phyloP scores from a whole-genome alignment of 2,113 vertebrate genomes.

The Elaphurus davidianus region DNA sequence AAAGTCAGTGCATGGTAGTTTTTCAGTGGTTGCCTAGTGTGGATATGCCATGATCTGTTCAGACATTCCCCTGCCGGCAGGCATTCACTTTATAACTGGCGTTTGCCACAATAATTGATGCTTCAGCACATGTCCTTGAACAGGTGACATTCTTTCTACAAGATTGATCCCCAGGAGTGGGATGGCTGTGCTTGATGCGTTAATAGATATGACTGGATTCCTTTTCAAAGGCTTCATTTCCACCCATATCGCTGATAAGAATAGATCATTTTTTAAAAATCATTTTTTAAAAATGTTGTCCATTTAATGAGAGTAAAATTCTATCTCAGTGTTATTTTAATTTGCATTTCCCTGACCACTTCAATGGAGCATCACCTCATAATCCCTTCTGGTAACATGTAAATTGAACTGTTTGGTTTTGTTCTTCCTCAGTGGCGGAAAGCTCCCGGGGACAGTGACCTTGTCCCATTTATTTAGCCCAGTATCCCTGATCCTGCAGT shows the following conservation, averaged over 20 bases:
- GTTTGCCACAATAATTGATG: not conserved
- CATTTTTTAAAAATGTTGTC: not conserved
- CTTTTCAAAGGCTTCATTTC: not conserved
- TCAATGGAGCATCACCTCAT: not conserved
- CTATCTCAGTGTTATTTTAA: not conserved
- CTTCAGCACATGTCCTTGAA: not conserved
- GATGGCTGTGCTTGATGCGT: not conserved
- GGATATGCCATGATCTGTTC: not conserved
- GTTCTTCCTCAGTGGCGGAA: not conserved
- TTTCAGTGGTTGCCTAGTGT: not conserved
- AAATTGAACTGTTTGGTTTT: not conserved
- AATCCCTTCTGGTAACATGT: not conserved
- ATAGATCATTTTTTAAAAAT: not conserved
- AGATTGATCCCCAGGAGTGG: not conserved
- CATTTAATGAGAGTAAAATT: not conserved
- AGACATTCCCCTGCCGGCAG: not conserved
- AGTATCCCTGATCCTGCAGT: not conserved
- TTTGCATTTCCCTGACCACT: not conserved
- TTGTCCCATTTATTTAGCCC: not conserved
- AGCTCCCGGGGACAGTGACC: not conserved
- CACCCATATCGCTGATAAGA: not conserved
- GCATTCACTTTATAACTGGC: not conserved
- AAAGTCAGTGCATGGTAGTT: not conserved
- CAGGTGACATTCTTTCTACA: fast-evolving
- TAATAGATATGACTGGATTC: not conserved